Evolutionary conservation across 1,140 invertebrate species (phyloP), one percentile per base, ranked within the genome.

Genomic region (Melipona quadrifasciata): DNA sequence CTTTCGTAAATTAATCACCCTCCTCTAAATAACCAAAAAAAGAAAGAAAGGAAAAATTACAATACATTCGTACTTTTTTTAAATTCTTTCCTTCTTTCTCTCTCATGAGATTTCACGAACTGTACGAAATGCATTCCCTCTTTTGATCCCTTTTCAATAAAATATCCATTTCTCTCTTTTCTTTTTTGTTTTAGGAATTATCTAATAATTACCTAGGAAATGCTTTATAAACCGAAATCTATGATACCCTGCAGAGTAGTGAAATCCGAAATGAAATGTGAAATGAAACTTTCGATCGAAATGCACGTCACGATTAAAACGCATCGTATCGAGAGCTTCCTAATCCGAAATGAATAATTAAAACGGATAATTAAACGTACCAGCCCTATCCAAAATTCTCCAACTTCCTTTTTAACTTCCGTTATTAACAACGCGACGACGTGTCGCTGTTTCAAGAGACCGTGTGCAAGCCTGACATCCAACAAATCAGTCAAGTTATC

Each of bases 1-100:
- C 71, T 73, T 27, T 53, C 31, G 3, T 21, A 12, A 57, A 84
- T 84, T 79, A 72, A 79, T 65, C 5, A 39, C 51, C 58, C 6
- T 1, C 10, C 5, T 14, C 27, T 53, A 78, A 84, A 78, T 71
- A 78, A 79, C 6, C 1, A 55, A 71, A 55, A 72, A 57, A 68
- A n/a, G n/a, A n/a, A 55, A 0, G 1, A 58, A 31, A 31, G 10
- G 11, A 58, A 57, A 65, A 27, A 14, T 21, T 8, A 2, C 21
- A 19, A 53, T 21, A n/a, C n/a, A 67, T 68, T 64, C 58, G 4
- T 24, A 17, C 17, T 55, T 21, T 21, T 0, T 17, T 24, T 39
- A 17, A 39, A 47, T 16, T 39, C 31, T 17, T 17, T 74, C n/a
- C 27, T 0, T 4, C 6, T 31, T 31, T 31, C 31, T 31, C 31